Base-by-base conservation (phyloP, 2,113 vertebrate genomes). In the Aspidoscelis tigris region DNA sequence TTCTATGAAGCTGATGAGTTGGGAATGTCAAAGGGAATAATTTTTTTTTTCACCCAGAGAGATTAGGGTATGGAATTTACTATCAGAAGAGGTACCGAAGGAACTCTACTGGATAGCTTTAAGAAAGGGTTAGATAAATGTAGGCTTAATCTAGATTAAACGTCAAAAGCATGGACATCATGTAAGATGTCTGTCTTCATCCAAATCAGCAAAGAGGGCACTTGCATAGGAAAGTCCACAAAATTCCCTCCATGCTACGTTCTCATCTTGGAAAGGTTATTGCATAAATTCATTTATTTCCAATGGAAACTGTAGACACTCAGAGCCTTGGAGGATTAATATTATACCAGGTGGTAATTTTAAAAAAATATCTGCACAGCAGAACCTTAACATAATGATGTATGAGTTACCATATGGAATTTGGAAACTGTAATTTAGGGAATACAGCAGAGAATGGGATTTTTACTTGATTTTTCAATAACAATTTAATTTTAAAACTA, bases 401-500 rank as follows among this genome's bases (percentile, higher is more conserved):
- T 81, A 86, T 87, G 26, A 90, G 10, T 86, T 89, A 77, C 72
- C 87, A 81, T 84, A 72, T 81, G 50, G 10, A 73, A 26, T 44
- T 73, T 89, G 71, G 76, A 75, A 78, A 84, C 75, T 81, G 47
- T 47, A 70, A 84, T 65, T 90, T 44, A 83, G 77, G 81, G 80
- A 87, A 43, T 55, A 39, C 24, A 85, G 79, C 77, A 61, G 76
- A n/a, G 33, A 87, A 87, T 80, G 77, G 33, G 75, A 58, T 50
- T 21, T 78, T 86, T 2, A 41, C 26, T 64, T 61, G 64, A 76
- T 90, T 86, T 90, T 78, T 24, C 83, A 81, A 84, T 71, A 81
- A 86, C 87, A 83, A 43, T 43, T 79, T 80, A 84, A 86, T 89
- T 89, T 84, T 75, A 89, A 92, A 88, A 66, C 9, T 79, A 74